These are phyloP conservation scores for Sigmodon hispidus DNA, from an alignment of 2,113 vertebrate species.

Conservation along the genomic window DNA sequence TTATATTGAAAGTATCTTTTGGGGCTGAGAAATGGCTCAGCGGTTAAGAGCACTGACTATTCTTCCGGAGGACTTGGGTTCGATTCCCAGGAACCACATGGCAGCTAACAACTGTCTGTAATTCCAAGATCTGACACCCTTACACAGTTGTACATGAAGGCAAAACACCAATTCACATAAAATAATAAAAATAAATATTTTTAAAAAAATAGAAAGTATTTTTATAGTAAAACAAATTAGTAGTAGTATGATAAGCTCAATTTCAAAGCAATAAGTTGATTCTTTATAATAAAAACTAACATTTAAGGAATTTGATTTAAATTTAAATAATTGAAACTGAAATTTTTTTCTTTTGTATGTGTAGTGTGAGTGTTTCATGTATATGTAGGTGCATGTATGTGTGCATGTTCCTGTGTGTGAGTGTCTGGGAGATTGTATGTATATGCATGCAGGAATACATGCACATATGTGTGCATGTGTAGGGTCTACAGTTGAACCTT, in stretches of 20 bases:
- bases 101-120: no score
- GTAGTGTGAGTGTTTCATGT: not conserved
- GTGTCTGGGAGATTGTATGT: not conserved
- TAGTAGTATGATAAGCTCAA: conserved; percentile 9
- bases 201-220: no score
- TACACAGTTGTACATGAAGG: no score
- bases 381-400: not conserved
- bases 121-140: no score
- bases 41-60: no score
- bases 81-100: no score
- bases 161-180: no score
- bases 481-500: not conserved
- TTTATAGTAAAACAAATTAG: not conserved
- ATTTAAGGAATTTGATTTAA: conserved; percentile 39
- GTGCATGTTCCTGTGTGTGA: not conserved
- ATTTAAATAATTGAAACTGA: conserved; percentile 30
- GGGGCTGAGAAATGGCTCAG: no score
- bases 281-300: conserved; percentile 45
- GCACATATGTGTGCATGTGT: not conserved
- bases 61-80: no score
- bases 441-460: not conserved
- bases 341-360: not conserved
- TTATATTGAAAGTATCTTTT: conserved; percentile 37
- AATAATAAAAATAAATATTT: no score
- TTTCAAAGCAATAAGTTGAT: conserved; percentile 36